Percentiles rank a stretch among this genome's conserved stretches.
These are phyloP conservation scores for Nyctibius bracteatus DNA, from an alignment of 2,113 vertebrate species.

Conservation along the genomic window DNA sequence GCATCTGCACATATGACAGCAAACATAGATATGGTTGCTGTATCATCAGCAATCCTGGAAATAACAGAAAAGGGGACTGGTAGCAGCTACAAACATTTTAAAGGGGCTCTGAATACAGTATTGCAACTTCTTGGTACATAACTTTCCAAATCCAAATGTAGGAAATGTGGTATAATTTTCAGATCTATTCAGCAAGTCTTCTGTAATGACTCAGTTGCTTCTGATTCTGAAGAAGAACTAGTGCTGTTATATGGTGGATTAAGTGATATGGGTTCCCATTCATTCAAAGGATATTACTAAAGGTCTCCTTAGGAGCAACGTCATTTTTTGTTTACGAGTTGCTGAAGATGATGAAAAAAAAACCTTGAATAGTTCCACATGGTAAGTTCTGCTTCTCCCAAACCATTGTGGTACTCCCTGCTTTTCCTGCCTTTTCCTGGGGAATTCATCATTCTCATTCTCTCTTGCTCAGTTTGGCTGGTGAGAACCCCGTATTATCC, in stretches of 20 bases:
- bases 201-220: not conserved
- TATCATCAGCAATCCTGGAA: constrained; percentile 1
- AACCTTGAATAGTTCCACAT: not conserved
- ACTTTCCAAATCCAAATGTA: not conserved
- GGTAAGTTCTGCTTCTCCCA: not conserved
- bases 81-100: not conserved
- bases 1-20: not conserved
- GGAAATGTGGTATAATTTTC: not conserved
- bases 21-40: not conserved
- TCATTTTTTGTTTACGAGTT: accelerated
- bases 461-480: not conserved
- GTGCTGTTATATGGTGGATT: not conserved
- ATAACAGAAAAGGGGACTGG: not conserved
- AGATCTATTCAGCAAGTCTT: not conserved
- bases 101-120: not conserved
- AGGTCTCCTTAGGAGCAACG: accelerated
- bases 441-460: not conserved
- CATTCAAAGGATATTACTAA: not conserved
- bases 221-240: not conserved
- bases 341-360: not conserved
- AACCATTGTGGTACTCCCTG: not conserved
- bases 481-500: not conserved
- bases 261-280: not conserved
- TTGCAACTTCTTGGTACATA: not conserved
- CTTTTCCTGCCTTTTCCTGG: not conserved